Evolutionary conservation across 1,140 invertebrate species (phyloP).

Genomic region (Colletes latitarsis): DNA sequence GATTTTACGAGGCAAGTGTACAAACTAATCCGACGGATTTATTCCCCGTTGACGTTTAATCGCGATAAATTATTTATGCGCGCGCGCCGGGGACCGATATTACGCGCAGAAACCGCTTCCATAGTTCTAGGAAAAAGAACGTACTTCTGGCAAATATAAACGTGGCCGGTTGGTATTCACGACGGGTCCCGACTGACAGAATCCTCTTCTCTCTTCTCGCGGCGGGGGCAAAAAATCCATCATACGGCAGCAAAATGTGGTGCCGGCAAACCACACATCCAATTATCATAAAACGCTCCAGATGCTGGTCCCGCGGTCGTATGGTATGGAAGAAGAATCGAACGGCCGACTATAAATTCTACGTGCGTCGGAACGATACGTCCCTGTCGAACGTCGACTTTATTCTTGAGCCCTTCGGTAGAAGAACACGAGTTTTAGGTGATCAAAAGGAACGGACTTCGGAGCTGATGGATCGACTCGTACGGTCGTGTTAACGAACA

Average conservation of each 20-base stretch:
- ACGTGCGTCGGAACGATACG: constrained; percentile 56
- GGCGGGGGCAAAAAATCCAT: constrained; percentile 61
- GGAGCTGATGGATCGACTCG: constrained; percentile 54
- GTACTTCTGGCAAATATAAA: constrained; percentile 1
- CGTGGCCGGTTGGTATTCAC: constrained; percentile 20
- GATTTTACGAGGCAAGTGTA: neutral
- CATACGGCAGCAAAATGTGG: constrained; percentile 58
- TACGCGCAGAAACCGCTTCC: neutral
- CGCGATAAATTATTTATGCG: constrained; percentile 4
- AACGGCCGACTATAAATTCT: constrained; percentile 58
- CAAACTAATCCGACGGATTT: neutral
- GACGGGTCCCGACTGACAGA: constrained; percentile 16
- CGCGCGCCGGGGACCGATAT: neutral
- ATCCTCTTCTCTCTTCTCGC: constrained; percentile 20
- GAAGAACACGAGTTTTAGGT: constrained; percentile 56
- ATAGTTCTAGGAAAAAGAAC: neutral
- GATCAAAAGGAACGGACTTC: constrained; percentile 25
- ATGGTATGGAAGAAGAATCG: constrained; percentile 17
- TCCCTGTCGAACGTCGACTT: constrained; percentile 55
- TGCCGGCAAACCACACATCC: constrained; percentile 60
- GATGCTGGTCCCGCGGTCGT: constrained; percentile 51
- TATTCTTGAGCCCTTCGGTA: constrained; percentile 47
- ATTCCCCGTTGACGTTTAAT: neutral
- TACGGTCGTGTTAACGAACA: constrained; percentile 56
- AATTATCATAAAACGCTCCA: constrained; percentile 72